Base-by-base conservation (phyloP, 1,140 invertebrate genomes). In the Aphis craccivora region DNA sequence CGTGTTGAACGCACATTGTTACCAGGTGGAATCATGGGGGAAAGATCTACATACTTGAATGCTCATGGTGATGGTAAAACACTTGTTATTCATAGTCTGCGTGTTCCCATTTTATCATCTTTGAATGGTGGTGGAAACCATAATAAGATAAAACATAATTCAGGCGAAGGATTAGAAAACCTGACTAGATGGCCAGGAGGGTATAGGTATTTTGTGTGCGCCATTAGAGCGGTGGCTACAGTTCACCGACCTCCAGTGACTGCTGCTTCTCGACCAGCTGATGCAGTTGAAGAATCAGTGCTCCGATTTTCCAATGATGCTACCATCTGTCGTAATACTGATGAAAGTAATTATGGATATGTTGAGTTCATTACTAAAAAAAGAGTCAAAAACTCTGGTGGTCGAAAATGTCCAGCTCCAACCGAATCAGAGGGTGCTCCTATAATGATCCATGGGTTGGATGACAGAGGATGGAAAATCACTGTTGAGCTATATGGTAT, bases 121-220 rank as follows among this genome's bases (percentile, higher is more conserved):
- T 5, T 90, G 7, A 35, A n/a, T 22, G n/a, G 25, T n/a, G 14
- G 89, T 67, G 53, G 37, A 9, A 90, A 67, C 25, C 30, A 88
- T 30, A 88, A 51, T 11, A 88, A 88, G 9, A 18, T 18, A 2
- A 88, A 88, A 11, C 22, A 51, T 37, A 88, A 35, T 88, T 35
- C 87, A n/a, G 35, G n/a, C 23, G 51, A 90, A 9, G 55, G 37
- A n/a, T 67, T 60, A 25, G 89, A 90, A 90, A 90, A 90, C 9
- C 4, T 60, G 2, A 90, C 89, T 1, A 90, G 89, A 67, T 90
- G 89, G 89, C 37, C 89, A 8, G 89, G 89, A 0, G 89, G 89
- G 25, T 90, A 90, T n/a, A 90, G 89, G 30, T 90, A 90, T 90
- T 90, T 90, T 60, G 89, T 90, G 11, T 90, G 89, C 67, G 89